Base-by-base conservation (phyloP, 30 jellyfish, hydroid and myxozoan species). In the Chironex yamaguchii region DNA sequence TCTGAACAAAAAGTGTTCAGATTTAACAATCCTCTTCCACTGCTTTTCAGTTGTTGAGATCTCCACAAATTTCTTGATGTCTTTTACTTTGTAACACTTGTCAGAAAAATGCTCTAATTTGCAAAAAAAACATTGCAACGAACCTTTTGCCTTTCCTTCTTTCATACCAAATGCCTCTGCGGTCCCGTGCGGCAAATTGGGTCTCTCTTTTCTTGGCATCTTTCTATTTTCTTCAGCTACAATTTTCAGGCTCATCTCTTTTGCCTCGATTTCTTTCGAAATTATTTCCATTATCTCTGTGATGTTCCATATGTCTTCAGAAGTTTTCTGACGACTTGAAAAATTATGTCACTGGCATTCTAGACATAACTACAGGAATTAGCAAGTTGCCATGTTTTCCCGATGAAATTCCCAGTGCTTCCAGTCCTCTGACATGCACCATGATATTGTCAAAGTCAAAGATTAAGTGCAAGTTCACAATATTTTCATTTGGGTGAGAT, bases 191-290 rank as follows among this genome's bases (percentile, higher is more conserved):
- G 91, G 17, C 27, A 63, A 13, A 28, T 2, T 17, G 12, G 12
- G 58, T 22, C 11, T 20, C 4, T 30, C 34, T 29, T 27, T 49
- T 0, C 4, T 23, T 17, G 20, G 29, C 66, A 25, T 34, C 12
- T 4, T 0, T 70, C 24, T 36, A 23, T 48, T 64, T n/a, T n/a
- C n/a, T n/a, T 32, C 69, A 49, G 49, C 22, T 0, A 26, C 28
- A 6, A 80, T 28, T 24, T 34, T 80, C n/a, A 21, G 65, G 33
- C 91, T 22, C 48, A 48, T 65, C 48, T 87, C 96, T 13, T 63
- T 26, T 4, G 97, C 97, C 49, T 49, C 75, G 20, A 86, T 36
- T 86, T 86, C 96, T n/a, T n/a, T n/a, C 13, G 36, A 36, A 0
- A 77, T 36, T 27, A 77, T 77, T 4, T 29, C 89, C 31, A 76